These are phyloP conservation scores for Hemibagrus guttatus DNA, from an alignment of 2,797 vertebrate genomes.

Conservation along the genomic window DNA sequence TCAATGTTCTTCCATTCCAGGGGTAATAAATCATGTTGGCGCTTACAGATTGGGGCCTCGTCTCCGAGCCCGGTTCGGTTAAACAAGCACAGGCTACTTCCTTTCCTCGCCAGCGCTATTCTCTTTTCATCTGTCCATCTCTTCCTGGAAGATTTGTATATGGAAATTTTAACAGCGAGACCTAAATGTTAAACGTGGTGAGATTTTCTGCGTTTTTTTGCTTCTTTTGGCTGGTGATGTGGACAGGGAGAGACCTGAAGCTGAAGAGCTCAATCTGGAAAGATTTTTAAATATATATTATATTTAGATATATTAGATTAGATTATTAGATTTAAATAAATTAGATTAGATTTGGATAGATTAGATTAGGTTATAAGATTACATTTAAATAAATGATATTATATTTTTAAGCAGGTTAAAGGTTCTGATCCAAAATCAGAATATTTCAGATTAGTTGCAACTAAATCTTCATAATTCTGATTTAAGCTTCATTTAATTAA, in stretches of 20 bases:
- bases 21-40: conserved; percentile 75
- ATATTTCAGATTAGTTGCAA: no score
- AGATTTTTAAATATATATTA: background rate
- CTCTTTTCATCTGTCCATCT: background rate
- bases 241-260: background rate
- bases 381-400: no score
- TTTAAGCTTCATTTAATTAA: no score
- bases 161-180: background rate
- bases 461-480: background rate
- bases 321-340: no score
- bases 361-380: no score
- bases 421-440: background rate
- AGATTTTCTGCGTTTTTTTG: background rate
- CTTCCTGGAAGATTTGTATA: background rate
- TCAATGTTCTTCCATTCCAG: conserved; percentile 68
- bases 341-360: no score
- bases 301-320: no score
- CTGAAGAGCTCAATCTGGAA: background rate
- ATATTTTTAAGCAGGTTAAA: background rate
- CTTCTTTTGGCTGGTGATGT: background rate
- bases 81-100: conserved; percentile 2
- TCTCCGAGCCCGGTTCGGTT: conserved; percentile 37
- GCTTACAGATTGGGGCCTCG: conserved; percentile 54
- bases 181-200: background rate
- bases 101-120: background rate